A percentile compares a stretch with the other conserved stretches of the same genome.
These are phyloP conservation scores for Mamestra brassicae DNA, from an alignment of 2,888 invertebrate species.

Conservation along the genomic window DNA sequence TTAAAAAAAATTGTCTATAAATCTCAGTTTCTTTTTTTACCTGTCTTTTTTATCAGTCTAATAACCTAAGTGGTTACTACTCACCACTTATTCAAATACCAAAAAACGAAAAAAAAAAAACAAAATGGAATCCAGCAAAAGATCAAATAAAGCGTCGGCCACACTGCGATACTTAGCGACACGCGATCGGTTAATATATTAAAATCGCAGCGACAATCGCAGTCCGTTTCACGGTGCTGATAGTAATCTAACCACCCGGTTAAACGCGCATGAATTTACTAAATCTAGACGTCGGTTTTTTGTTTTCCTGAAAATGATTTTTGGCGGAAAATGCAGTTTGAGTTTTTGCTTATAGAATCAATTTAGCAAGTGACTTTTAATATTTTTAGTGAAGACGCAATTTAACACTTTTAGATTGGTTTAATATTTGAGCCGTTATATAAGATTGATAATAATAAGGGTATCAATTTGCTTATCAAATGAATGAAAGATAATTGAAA, in stretches of 20 bases:
- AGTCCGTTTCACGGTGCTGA: slow-evolving; percentile 65
- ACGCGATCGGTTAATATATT: slow-evolving; percentile 73
- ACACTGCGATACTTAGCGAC: slow-evolving; percentile 64
- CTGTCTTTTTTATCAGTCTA: neutral
- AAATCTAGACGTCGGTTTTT: slow-evolving; percentile 23
- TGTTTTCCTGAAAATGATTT: neutral
- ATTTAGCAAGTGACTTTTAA: neutral
- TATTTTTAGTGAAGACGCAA: neutral
- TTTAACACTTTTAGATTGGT: neutral
- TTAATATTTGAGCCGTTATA: too few relatives aligned
- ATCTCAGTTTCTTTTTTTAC: neutral
- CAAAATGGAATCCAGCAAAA: slow-evolving; percentile 47
- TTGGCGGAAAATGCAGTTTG: slow-evolving; percentile 12
- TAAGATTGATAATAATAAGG: too few relatives aligned
- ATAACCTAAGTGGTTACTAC: slow-evolving; percentile 18
- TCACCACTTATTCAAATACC: slow-evolving; percentile 32
- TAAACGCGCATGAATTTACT: slow-evolving; percentile 50
- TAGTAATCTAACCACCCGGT: slow-evolving; percentile 68
- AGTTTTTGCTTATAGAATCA: slow-evolving; percentile 6
- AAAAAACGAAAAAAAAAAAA: neutral
- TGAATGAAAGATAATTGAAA: too few relatives aligned
- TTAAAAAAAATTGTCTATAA: neutral
- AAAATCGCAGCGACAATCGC: slow-evolving; percentile 74
- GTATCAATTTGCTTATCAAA: too few relatives aligned
- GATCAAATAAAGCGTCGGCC: slow-evolving; percentile 62